These are phyloP conservation scores for Bos javanicus DNA, from an alignment of 2,113 vertebrate species.

Conservation along the genomic window DNA sequence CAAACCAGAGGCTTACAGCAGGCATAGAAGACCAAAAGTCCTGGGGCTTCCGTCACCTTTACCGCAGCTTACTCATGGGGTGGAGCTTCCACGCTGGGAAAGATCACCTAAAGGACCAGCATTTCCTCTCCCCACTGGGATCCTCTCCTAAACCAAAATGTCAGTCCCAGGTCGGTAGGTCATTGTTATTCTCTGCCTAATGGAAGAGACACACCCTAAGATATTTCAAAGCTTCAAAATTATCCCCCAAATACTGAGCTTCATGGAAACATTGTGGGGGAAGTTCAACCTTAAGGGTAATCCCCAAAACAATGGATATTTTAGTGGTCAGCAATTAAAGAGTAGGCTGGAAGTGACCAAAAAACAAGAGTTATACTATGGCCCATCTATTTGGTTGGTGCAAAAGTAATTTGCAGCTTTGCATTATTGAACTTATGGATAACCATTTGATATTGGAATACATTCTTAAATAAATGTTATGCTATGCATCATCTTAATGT, in stretches of 20 bases:
- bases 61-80: not conserved
- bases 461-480: not conserved
- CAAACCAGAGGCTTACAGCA: not conserved
- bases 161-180: too few species aligned
- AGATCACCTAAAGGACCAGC: not conserved
- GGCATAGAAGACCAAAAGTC: not conserved
- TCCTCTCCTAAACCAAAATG: not conserved
- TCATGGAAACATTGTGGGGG: rapidly evolving
- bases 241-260: not conserved
- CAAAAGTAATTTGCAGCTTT: not conserved
- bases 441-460: not conserved
- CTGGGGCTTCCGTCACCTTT: too few species aligned
- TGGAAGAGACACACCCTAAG: not conserved
- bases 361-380: not conserved
- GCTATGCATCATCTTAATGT: not conserved
- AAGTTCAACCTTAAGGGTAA: not conserved
- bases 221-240: not conserved
- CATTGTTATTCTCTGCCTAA: not conserved
- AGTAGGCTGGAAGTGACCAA: not conserved
- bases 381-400: not conserved
- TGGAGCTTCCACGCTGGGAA: not conserved
- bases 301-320: not conserved
- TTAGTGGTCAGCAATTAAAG: not conserved
- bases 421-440: not conserved
- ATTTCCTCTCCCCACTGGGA: not conserved